Evolutionary conservation across 2,113 vertebrate genomes (phyloP).

Genomic region (Macrotis lagotis): DNA sequence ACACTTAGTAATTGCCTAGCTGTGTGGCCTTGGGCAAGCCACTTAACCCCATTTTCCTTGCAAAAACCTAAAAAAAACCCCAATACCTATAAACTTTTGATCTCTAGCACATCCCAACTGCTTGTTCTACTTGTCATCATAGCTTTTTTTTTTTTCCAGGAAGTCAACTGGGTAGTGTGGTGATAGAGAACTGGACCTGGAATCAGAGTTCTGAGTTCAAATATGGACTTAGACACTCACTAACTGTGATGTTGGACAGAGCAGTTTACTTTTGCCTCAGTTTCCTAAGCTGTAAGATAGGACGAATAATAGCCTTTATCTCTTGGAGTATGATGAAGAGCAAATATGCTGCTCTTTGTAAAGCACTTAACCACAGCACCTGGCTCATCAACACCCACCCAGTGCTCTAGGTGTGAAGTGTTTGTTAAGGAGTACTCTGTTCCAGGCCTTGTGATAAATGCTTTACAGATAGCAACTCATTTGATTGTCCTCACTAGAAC

Average conservation of each 20-base stretch:
- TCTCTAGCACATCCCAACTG: constrained; percentile 37
- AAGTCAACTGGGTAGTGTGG: not conserved
- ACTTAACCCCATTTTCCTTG: no score
- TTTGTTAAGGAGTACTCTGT: not conserved
- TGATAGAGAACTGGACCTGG: not conserved
- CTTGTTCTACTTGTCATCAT: constrained; percentile 47
- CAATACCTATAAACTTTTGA: no score
- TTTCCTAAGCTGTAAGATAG: not conserved
- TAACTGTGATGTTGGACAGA: no score
- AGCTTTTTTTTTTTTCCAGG: constrained; percentile 19
- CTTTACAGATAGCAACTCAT: not conserved
- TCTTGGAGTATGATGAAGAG: not conserved
- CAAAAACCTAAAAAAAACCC: no score
- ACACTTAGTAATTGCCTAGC: no score
- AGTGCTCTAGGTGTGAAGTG: not conserved
- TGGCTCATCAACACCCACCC: no score
- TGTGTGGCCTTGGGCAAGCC: no score
- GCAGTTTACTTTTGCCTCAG: not conserved
- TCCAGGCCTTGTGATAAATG: not conserved
- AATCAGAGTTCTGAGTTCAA: not conserved
- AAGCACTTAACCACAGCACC: not conserved
- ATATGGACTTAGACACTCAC: not conserved
- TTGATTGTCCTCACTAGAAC: not conserved
- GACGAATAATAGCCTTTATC: not conserved
- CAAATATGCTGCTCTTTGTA: not conserved